Percentiles rank a stretch among this genome's conserved stretches.
phyloP scores from a whole-genome alignment of 2,113 vertebrate genomes.

The Cyanistes caeruleus region DNA sequence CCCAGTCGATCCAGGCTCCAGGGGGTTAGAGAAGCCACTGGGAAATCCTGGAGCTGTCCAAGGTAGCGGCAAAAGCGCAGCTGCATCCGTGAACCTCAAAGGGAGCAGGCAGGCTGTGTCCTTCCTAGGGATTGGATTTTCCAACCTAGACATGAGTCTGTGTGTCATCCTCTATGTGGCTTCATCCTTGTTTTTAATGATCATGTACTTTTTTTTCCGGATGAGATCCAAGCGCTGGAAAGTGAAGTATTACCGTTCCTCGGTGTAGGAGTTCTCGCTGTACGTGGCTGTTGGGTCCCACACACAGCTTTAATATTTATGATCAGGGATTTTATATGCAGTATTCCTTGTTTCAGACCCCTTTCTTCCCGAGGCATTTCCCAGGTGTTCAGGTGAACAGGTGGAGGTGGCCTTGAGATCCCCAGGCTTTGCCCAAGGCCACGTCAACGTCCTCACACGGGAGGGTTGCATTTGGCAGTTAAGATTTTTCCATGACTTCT shows the following conservation, averaged over 20 bases:
- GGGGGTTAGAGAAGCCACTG: not conserved
- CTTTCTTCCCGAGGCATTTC: not conserved
- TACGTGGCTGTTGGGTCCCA: not conserved
- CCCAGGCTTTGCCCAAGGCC: not conserved
- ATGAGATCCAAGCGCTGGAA: slow-evolving; percentile 87
- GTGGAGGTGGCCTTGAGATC: not conserved
- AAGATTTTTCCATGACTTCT: not conserved
- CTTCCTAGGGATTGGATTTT: slow-evolving; percentile 86
- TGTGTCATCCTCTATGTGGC: slow-evolving; percentile 88
- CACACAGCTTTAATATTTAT: slow-evolving; percentile 25
- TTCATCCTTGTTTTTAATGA: slow-evolving; percentile 89
- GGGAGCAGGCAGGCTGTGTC: slow-evolving; percentile 65
- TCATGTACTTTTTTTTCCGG: slow-evolving; percentile 95
- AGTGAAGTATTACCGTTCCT: slow-evolving; percentile 67
- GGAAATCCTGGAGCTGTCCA: not conserved
- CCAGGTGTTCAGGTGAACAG: not conserved
- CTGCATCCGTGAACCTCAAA: not conserved
- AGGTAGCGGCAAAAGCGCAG: not conserved
- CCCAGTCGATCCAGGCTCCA: fast-evolving
- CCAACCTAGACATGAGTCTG: slow-evolving; percentile 94
- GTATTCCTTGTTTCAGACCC: slow-evolving; percentile 23
- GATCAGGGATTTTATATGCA: slow-evolving; percentile 69
- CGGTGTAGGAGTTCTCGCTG: slow-evolving; percentile 70
- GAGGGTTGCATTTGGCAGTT: not conserved
- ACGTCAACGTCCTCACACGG: not conserved